Base-by-base conservation (phyloP, 2,797 vertebrate species). In the Staurois parvus region DNA sequence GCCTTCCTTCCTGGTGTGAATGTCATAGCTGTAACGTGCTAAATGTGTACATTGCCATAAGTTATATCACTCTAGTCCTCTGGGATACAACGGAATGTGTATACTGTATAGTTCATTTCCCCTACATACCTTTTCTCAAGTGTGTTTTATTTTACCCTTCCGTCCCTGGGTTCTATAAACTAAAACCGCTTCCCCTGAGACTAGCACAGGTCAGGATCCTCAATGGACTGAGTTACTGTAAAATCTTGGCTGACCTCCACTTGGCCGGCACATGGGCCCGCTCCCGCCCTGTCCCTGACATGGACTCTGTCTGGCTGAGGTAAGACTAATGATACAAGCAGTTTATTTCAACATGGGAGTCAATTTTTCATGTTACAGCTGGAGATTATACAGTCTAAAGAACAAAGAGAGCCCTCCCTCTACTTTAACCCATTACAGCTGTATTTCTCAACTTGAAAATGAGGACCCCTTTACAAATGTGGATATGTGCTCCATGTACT, bases 141-240 rank as follows among this genome's bases (percentile, higher is more conserved):
- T 11, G 9, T 52, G 66, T 84, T 56, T 59, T 30, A 34, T 64
- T 45, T 79, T 76, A 75, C 74, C 56, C 37, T 83, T 86, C 80
- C 79, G 74, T 67, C 64, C 59, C 56, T 70, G 24, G 37, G 28
- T 64, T 86, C 52, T 77, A 32, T 72, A 82, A 86, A 82, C 79
- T 83, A 21, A n/a, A 7, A 26, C 19, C 32, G 21, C 40, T 79
- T 34, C 77, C 67, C 37, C 17, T 12, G 72, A 68, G 73, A 52
- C 52, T 8, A 21, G 83, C 19, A 15, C 0, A 26, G 85, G 52
- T 8, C 45, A n/a, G 9, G 4, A 34, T 26, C 13, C 74, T 62
- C 19, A 56, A 5, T 66, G 28, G 26, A 37, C 37, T 30, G 40
- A 26, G 84, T 85, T 85, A 62, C 45, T 48, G 64, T 69, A 70